Conservation (phyloP, 2,113 vertebrate species). For the Nycticorax nycticorax region DNA sequence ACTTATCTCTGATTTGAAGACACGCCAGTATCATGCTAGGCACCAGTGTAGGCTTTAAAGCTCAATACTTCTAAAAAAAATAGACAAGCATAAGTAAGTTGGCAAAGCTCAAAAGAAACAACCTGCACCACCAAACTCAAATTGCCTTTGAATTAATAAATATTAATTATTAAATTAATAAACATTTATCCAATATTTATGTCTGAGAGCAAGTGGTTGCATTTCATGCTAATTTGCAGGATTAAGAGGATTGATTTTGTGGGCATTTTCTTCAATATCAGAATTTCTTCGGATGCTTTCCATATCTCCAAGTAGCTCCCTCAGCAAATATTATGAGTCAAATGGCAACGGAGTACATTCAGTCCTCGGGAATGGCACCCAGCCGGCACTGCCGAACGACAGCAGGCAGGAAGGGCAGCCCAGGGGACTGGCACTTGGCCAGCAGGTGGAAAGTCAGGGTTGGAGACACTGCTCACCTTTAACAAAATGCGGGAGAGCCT, state of each 20-base stretch:
- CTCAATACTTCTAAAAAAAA: neutral
- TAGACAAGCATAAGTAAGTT: neutral
- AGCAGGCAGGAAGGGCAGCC: neutral
- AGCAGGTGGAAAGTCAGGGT: neutral
- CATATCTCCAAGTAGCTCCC: neutral
- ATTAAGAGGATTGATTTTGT: neutral
- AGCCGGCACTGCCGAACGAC: neutral
- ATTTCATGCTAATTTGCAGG: neutral
- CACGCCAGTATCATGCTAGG: neutral
- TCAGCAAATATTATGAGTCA: neutral
- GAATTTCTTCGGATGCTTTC: neutral
- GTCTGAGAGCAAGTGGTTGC: neutral
- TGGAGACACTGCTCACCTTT: neutral
- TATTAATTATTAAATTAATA: neutral
- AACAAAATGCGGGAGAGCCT: neutral
- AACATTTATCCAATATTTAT: neutral
- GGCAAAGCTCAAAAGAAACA: neutral
- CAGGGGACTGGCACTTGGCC: neutral
- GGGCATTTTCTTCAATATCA: neutral
- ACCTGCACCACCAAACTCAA: neutral
- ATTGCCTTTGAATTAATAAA: neutral
- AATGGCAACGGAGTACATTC: neutral
- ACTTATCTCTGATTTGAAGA: neutral
- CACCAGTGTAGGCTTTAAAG: neutral
- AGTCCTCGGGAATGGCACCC: neutral